Percentiles rank a stretch among this genome's conserved stretches.
Evolutionary conservation across 2,113 vertebrate species (phyloP).

Genomic region (Nerophis ophidion): DNA sequence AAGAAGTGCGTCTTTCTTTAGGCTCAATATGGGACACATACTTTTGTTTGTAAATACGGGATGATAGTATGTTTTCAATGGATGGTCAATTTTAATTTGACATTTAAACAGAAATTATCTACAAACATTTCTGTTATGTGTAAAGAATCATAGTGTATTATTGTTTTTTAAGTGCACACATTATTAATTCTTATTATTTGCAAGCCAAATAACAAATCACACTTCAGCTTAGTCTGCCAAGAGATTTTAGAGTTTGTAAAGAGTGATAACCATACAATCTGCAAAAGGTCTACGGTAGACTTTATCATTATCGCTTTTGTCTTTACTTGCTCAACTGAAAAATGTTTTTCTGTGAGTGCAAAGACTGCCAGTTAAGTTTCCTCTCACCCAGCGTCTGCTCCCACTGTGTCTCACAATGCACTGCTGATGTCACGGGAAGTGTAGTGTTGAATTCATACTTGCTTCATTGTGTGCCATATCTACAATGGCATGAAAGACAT

Average conservation of each 20-base stretch:
- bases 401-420: conserved; percentile 24
- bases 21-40: no score
- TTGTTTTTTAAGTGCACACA: no score
- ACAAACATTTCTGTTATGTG: no score
- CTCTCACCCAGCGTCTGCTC: conserved; percentile 32
- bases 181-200: no score
- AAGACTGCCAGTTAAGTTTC: conserved; percentile 19
- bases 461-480: conserved; percentile 42
- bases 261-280: conserved; percentile 1
- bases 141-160: no score
- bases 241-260: conserved; percentile 17
- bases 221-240: neutral
- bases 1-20: no score
- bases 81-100: no score
- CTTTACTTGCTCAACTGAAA: conserved; percentile 29
- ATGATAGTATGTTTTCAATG: no score
- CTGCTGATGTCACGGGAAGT: conserved; percentile 49
- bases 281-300: conserved; percentile 4
- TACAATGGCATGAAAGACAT: conserved; percentile 59
- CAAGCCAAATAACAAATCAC: no score
- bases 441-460: conserved; percentile 27
- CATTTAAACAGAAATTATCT: no score
- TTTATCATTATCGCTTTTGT: conserved; percentile 14
- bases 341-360: conserved; percentile 5
- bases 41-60: no score